Evolutionary conservation across 2,888 invertebrate species (phyloP).

Genomic region (Eupeodes latifasciatus): DNA sequence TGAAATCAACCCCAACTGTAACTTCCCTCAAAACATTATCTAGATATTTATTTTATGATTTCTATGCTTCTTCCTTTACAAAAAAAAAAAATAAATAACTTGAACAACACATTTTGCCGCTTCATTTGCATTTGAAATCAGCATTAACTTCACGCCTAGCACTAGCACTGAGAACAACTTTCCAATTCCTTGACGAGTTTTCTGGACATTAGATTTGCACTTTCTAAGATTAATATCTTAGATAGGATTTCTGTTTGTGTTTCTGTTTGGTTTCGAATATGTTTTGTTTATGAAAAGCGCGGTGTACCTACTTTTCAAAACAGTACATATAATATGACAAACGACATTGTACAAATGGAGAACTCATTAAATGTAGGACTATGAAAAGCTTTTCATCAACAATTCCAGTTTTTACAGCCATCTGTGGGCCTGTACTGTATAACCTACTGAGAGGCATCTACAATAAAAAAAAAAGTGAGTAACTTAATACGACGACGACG

Average conservation of each 20-base stretch:
- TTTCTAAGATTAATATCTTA: constrained; percentile 73
- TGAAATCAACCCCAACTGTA: background rate
- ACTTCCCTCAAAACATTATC: background rate
- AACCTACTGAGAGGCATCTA: background rate
- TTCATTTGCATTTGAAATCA: constrained; percentile 55
- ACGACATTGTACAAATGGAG: constrained; percentile 37
- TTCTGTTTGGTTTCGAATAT: constrained; percentile 27
- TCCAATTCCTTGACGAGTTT: constrained; percentile 67
- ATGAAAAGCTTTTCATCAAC: background rate
- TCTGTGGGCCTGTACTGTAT: background rate
- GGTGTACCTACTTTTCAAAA: too few relatives aligned
- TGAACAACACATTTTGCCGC: background rate
- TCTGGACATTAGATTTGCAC: constrained; percentile 65
- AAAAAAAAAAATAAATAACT: background rate
- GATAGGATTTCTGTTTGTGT: constrained; percentile 22
- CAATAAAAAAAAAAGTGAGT: background rate
- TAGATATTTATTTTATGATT: constrained; percentile 25
- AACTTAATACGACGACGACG: constrained; percentile 30
- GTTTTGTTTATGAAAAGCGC: constrained; percentile 11
- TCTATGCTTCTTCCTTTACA: constrained; percentile 9
- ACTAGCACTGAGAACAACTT: constrained; percentile 50
- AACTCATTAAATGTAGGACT: constrained; percentile 54
- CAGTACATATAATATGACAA: constrained; percentile 42
- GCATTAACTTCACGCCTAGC: constrained; percentile 40
- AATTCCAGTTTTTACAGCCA: constrained; percentile 53